Evolutionary conservation across 2,797 vertebrate species (phyloP).

Genomic region (Periophthalmus magnuspinnatus): DNA sequence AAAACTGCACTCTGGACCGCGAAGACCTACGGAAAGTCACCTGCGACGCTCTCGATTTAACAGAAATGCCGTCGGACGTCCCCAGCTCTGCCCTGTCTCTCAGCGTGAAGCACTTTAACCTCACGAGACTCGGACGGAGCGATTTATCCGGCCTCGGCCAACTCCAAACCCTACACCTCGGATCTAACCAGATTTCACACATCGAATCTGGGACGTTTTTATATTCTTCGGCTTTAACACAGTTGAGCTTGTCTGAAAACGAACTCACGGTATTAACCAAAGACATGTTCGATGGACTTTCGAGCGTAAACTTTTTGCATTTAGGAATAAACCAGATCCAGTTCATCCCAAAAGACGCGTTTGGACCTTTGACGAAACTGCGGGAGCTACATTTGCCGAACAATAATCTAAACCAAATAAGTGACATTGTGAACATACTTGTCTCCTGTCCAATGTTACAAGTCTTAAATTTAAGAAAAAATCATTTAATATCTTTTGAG

Average conservation of each 20-base stretch:
- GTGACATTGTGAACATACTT: neutral
- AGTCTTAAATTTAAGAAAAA: neutral
- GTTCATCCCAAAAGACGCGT: neutral
- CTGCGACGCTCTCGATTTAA: neutral
- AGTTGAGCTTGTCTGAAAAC: neutral
- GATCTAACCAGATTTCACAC: neutral
- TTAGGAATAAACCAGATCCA: neutral
- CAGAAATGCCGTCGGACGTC: neutral
- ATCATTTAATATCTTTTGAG: neutral
- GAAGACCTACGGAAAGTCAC: neutral
- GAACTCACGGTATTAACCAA: neutral
- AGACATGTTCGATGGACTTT: neutral
- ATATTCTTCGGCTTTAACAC: neutral
- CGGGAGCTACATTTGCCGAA: neutral
- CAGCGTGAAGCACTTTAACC: too few relatives aligned
- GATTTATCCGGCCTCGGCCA: neutral
- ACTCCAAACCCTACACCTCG: neutral
- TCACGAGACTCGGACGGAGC: neutral
- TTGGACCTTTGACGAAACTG: slow-evolving; percentile 2
- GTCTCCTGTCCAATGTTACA: neutral
- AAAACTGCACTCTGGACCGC: neutral
- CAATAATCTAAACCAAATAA: neutral
- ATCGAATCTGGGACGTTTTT: neutral
- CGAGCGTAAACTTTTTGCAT: neutral
- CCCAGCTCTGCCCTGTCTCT: neutral